Base-by-base conservation (phyloP, 2,797 vertebrate genomes). In the Sitta carolinensis region DNA sequence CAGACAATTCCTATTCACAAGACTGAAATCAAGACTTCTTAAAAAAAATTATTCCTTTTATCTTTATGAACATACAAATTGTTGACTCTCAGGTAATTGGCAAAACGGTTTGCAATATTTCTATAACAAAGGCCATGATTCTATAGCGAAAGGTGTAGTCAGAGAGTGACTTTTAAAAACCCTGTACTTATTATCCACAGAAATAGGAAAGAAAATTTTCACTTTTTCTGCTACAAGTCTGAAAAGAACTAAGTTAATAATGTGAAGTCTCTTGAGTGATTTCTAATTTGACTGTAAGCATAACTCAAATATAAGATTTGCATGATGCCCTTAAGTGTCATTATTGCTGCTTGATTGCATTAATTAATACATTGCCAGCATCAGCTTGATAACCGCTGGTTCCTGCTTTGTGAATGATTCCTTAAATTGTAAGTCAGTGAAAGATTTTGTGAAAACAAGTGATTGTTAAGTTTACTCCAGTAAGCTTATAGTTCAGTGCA, bases 51-150 rank as follows among this genome's bases (percentile, higher is more conserved):
- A 63, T 74, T 76, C 59, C 25, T 91, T 94, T 84, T 94, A 81
- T 82, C 68, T 52, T 76, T 92, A 58, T 16, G 55, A 95, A 42
- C 51, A 67, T 64, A 66, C 32, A n/a, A 69, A 84, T 66, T 82
- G 20, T 26, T 92, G 90, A 87, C 58, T 94, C 84, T 82, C 81
- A 94, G 69, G 62, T 87, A 89, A 94, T 66, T 96, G 89, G 94
- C 77, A 95, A 97, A 95, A 97, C 51, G 43, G 59, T 92, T 93
- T 94, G 81, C 93, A 97, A 78, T 20, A 70, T 74, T 84, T 95
- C 62, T 94, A 13, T 83, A 89, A 94, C 68, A 96, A 93, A 97
- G 90, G 79, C 36, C 79, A 81, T 92, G 81, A 93, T 94, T 96
- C 58, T 50, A 73, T 34, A 92, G 79, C 61, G 45, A 87, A 84